These are phyloP conservation scores for Sebastes alutus DNA, from an alignment of 2,797 vertebrate species.

Conservation along the genomic window DNA sequence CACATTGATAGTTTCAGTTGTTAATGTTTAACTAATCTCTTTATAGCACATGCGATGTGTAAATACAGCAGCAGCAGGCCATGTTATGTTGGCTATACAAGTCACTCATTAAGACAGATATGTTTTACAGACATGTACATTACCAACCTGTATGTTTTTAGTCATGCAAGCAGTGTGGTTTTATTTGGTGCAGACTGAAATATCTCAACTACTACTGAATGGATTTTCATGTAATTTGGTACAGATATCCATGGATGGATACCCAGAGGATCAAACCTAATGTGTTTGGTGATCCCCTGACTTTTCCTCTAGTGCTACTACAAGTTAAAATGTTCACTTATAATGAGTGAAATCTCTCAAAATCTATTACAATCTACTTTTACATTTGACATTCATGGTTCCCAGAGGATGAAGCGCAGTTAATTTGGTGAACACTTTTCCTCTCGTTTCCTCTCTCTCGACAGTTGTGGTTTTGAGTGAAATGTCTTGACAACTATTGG, in stretches of 20 bases:
- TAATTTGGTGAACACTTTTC: too few relatives aligned
- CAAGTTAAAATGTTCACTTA: background rate
- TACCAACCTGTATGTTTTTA: background rate
- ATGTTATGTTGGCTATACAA: background rate
- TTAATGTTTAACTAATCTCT: conserved; percentile 54
- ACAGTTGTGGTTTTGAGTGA: background rate
- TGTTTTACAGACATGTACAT: background rate
- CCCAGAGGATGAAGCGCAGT: background rate
- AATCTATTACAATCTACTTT: background rate
- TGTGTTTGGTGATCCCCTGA: background rate
- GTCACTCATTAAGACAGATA: background rate
- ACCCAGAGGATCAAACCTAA: background rate
- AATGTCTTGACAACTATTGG: background rate
- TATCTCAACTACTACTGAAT: too few relatives aligned
- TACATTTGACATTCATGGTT: background rate
- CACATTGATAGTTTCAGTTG: conserved; percentile 41
- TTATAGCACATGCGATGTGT: conserved; percentile 24
- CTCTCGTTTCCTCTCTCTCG: too few relatives aligned
- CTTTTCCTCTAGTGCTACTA: background rate
- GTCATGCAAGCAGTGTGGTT: background rate
- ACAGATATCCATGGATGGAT: background rate
- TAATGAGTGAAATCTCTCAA: background rate
- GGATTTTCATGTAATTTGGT: too few relatives aligned
- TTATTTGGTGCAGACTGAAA: background rate
- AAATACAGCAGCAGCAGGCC: conserved; percentile 15